Evolutionary conservation across 2,113 vertebrate species (phyloP), one percentile per base, ranked within the genome.

Genomic region (Scartelaos histophorus): DNA sequence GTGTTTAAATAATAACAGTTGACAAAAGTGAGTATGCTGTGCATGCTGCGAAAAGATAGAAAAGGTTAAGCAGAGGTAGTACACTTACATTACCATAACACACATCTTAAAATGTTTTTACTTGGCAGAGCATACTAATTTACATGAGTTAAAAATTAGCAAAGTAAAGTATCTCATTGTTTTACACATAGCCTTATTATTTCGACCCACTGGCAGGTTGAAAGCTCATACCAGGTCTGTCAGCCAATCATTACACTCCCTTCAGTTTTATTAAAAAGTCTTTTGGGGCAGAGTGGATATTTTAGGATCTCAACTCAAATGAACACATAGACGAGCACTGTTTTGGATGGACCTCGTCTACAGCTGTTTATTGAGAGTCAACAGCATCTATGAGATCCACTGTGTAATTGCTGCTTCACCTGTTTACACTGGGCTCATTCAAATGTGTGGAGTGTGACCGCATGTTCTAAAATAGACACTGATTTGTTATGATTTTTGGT

Each of bases 341-440:
- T 79, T 84, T 84, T 61, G 78, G 71, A 65, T 21, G 58, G 78
- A 71, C 86, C 75, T 75, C 53, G 34, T 70, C 84, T 51, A 70
- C 71, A 84, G 81, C 86, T 89, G 86, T 91, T 89, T 88, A 87
- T 87, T 77, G 73, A 69, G 88, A 84, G 87, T 82, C 85, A 89
- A 89, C 81, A 86, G 64, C 67, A 60, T 68, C 25, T 84, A 65
- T 64, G 67, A 76, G 70, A 19, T 35, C 72, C 60, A 11, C 15
- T 73, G 82, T 76, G 71, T 72, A 61, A 71, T 60, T 69, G 66
- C 34, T 62, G 79, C 47, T 77, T 71, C 73, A 69, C 76, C 78
- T 86, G 46, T 87, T 85, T 80, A 72, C 78, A 64, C 49, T 71
- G 62, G 66, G 71, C 17, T 77, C 76, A 62, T 73, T 73, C 70